Percentiles rank a stretch among this genome's conserved stretches.
phyloP scores from a whole-genome alignment of 1,140 invertebrate species.

The Brachionus paranguensis region DNA sequence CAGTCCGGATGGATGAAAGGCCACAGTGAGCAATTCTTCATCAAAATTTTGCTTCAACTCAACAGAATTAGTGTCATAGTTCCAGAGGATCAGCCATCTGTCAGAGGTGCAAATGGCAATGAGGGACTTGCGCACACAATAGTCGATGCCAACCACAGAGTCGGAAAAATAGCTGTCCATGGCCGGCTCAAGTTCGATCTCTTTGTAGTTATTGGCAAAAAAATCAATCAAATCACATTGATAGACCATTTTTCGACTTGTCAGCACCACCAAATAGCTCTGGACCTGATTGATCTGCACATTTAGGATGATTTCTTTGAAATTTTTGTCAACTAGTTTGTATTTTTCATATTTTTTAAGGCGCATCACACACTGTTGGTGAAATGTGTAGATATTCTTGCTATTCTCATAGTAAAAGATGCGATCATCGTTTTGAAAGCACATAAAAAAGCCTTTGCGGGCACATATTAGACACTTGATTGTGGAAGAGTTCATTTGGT shows the following conservation, averaged over 20 bases:
- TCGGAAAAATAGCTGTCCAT: conserved; percentile 64
- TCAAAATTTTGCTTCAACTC: conserved; percentile 73
- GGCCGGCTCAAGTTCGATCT: not conserved
- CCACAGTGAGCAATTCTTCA: conserved; percentile 70
- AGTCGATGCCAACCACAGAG: conserved; percentile 67
- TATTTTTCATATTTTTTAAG: conserved; percentile 29
- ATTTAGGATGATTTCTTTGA: not conserved
- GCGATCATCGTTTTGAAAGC: conserved; percentile 1
- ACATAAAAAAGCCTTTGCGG: not conserved
- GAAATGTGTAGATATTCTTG: not conserved
- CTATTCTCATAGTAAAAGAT: not conserved
- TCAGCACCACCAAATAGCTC: not conserved
- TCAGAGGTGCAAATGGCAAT: conserved; percentile 77
- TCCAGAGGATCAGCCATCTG: conserved; percentile 77
- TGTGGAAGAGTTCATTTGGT: not conserved
- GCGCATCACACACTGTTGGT: not conserved
- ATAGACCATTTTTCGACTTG: conserved; percentile 45
- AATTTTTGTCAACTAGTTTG: not conserved
- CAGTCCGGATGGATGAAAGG: conserved; percentile 75
- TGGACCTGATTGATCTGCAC: not conserved
- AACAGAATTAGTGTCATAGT: conserved; percentile 68
- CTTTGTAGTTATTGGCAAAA: conserved; percentile 51
- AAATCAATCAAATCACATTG: conserved; percentile 63
- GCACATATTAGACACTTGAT: not conserved
- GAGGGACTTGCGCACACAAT: conserved; percentile 78